Evolutionary conservation across 35 echinoderm and acorn worm species (phyloP), one percentile per base, ranked within the genome.

Genomic region (Lytechinus pictus): DNA sequence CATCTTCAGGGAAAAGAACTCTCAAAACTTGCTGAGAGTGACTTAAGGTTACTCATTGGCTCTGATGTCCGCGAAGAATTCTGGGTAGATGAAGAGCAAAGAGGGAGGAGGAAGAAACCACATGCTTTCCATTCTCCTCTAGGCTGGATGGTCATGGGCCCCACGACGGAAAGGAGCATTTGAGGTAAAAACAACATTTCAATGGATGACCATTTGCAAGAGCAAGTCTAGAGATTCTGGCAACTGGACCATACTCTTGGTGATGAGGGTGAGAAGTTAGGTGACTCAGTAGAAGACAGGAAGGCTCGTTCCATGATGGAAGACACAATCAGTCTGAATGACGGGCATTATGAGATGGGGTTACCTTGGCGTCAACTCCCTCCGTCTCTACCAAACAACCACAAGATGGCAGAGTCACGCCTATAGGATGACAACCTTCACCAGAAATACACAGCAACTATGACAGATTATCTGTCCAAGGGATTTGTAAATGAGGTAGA

Each of bases 231-330:
- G 27, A 96, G 52, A 16, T 96, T 94, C 86, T 94, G 92, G 91
- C 57, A 96, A 54, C 52, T 94, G 86, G 92, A 94, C 44, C 72
- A 96, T 94, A 66, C 7, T 4, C 4, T 96, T 86, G 28, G 91
- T 54, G 54, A 94, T 21, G 44, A 94, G 1, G 86, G 4, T 51
- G 96, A 94, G 29, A 7, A 28, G 87, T 14, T 53, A 27, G 52
- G 94, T 33, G 96, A 97, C 6, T 97, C 96, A 44, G 12, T 91
- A 27, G 53, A 97, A 95, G 96, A 97, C 55, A 33, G 8, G 3
- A 94, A 92, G 53, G 96, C 96, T 0, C 24, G 94, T 3, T 21
- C 56, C 11, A 91, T 94, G 0, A 97, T 97, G 21, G 52, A 92
- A 24, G 94, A 51, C 0, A 96, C 95, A 10, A 12, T 52, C 8